phyloP scores from a whole-genome alignment of 1,140 invertebrate genomes.

The Aphelenchoides avenae region DNA sequence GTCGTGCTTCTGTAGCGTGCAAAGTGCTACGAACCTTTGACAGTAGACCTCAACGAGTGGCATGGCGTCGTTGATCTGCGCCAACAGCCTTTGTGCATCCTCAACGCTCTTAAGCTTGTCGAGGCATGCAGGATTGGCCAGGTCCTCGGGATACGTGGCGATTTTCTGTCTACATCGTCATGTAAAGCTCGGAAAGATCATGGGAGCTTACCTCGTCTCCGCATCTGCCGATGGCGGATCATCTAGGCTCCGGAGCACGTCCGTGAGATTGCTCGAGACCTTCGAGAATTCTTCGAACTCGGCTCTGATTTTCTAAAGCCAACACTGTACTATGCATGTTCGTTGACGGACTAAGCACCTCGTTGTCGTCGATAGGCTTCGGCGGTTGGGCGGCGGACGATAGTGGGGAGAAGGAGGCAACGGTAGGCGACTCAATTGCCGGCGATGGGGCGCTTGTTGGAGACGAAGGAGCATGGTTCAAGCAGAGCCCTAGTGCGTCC shows the following conservation, averaged over 20 bases:
- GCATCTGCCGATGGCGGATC: conserved; percentile 36
- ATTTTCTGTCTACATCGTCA: conserved; percentile 30
- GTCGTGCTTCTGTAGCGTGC: not conserved
- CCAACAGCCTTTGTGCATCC: conserved; percentile 29
- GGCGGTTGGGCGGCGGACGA: conserved; percentile 2
- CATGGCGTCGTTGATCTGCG: conserved; percentile 25
- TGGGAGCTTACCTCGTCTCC: conserved; percentile 21
- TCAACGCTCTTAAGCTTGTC: conserved; percentile 23
- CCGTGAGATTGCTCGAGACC: conserved; percentile 31
- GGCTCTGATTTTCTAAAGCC: conserved; percentile 29
- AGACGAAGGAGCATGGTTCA: conserved; percentile 3
- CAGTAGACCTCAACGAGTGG: conserved; percentile 17
- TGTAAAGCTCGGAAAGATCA: not conserved
- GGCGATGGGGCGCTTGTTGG: conserved; percentile 10
- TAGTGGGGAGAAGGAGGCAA: not conserved
- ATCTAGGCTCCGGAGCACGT: conserved; percentile 17
- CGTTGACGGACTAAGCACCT: conserved; percentile 1
- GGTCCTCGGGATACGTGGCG: conserved; percentile 35
- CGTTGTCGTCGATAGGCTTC: conserved; percentile 8
- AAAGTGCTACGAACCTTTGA: conserved; percentile 9
- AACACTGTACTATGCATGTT: not conserved
- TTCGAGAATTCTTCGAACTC: conserved; percentile 34
- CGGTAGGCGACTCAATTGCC: conserved; percentile 16
- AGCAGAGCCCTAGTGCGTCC: conserved; percentile 14
- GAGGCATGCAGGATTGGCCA: conserved; percentile 43